Evolutionary conservation across 1,140 invertebrate species (phyloP), one percentile per base, ranked within the genome.

Genomic region (Drosophila obscura): DNA sequence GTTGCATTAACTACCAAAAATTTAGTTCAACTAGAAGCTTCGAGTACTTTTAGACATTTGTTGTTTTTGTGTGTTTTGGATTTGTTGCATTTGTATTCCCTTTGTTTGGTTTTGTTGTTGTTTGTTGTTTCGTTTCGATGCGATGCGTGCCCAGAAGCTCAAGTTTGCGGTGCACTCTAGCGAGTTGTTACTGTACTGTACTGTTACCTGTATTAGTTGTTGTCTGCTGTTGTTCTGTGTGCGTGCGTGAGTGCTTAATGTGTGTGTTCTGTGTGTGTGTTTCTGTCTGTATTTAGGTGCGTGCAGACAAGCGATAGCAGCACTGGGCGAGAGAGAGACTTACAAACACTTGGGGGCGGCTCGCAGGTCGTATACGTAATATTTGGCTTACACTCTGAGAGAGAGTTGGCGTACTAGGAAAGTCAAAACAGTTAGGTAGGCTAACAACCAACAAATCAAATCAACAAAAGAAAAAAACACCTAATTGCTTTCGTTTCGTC

Each of bases 301-400:
- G 82, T 88, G 75, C 75, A 88, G 68, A 49, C 51, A 87, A 87
- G 82, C 82, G 74, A 65, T 71, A 74, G 45, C 78, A 73, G 71
- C 73, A 73, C 74, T 76, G 55, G 56, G 39, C 26, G 39, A 56
- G 24, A 51, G 72, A 44, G 63, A 80, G 72, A 85, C 81, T 85
- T 85, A 88, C 83, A 65, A 87, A 82, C 66, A 65, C 73, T 83
- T 65, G 65, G 41, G 67, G 43, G 60, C 82, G 78, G 77, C 82
- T 67, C 78, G 56, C 79, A 41, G 39, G 75, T 79, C 79, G 82
- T 88, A 87, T 87, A 88, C 82, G 83, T 87, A 79, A 69, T 78
- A 63, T 82, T 85, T 85, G 81, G 81, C 81, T 84, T 84, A 85
- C 81, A 84, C 80, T 73, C 58, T 81, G 44, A 74, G 78, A 68